Conservation (phyloP, 1,140 invertebrate genomes). For the Drosophila nannoptera region DNA sequence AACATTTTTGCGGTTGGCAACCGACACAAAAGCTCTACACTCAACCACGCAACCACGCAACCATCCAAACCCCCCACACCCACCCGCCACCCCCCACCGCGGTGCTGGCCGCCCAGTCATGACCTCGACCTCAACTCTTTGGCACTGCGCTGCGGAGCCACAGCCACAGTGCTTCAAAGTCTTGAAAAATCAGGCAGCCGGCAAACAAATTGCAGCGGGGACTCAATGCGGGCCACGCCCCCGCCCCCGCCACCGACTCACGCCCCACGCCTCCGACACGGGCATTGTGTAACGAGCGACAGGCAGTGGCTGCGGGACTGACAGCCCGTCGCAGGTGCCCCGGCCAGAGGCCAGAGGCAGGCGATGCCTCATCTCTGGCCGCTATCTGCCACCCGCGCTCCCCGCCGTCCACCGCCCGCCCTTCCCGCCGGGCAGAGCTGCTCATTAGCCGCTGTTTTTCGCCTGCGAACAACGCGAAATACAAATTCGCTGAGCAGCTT, state of each 20-base stretch:
- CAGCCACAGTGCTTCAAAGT: slow-evolving; percentile 42
- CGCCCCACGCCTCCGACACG: background rate
- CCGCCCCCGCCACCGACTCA: background rate
- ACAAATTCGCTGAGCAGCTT: slow-evolving; percentile 24
- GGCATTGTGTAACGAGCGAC: background rate
- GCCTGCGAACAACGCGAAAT: slow-evolving; percentile 37
- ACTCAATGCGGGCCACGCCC: slow-evolving; percentile 25
- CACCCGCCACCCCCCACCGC: slow-evolving; percentile 1
- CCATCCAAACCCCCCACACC: slow-evolving; percentile 10
- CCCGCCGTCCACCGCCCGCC: too few relatives aligned
- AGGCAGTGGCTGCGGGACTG: background rate
- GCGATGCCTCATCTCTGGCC: slow-evolving; percentile 5
- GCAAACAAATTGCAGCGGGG: slow-evolving; percentile 52
- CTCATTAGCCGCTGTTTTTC: slow-evolving; percentile 53
- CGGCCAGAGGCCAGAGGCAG: background rate
- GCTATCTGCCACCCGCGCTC: too few relatives aligned
- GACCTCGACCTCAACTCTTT: slow-evolving; percentile 57
- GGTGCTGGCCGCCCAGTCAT: slow-evolving; percentile 28
- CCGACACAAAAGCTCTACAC: slow-evolving; percentile 43
- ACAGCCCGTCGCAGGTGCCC: slow-evolving; percentile 2
- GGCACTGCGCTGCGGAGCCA: slow-evolving; percentile 7
- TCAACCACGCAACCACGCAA: too few relatives aligned
- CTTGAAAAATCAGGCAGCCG: slow-evolving; percentile 67
- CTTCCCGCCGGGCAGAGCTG: background rate
- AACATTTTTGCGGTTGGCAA: slow-evolving; percentile 66